Evolutionary conservation across 2,888 invertebrate genomes (phyloP).

Genomic region (Lasioglossum marginatum): DNA sequence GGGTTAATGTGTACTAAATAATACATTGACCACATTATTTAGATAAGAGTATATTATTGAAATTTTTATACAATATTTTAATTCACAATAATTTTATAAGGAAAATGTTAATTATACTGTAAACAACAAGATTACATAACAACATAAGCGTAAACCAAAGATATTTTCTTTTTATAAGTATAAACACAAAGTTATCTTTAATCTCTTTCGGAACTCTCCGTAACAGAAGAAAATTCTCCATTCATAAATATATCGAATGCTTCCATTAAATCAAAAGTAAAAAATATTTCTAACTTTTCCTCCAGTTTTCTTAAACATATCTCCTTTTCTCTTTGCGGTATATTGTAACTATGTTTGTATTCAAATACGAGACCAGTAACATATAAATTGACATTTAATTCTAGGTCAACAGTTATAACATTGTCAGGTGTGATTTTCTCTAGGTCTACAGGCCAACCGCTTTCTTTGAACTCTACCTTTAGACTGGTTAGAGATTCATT

Average conservation of each 20-base stretch:
- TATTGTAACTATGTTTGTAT: background rate
- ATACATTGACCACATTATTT: background rate
- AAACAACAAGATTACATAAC: background rate
- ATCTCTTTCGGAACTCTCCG: background rate
- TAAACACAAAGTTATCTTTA: background rate
- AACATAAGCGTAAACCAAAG: background rate
- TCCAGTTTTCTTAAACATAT: constrained; percentile 17
- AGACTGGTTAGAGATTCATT: constrained; percentile 18
- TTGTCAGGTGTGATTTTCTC: constrained; percentile 30
- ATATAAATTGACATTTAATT: constrained; percentile 41
- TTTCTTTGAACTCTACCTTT: constrained; percentile 37
- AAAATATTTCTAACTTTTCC: constrained; percentile 36
- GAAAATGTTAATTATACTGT: background rate
- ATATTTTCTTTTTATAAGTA: background rate
- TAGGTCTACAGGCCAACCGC: constrained; percentile 53
- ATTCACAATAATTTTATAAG: background rate
- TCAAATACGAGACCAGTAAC: constrained; percentile 29
- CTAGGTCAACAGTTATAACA: constrained; percentile 36
- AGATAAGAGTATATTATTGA: background rate
- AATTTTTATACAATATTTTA: background rate
- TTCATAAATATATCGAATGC: constrained; percentile 57
- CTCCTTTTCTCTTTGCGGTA: background rate
- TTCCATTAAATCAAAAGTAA: background rate
- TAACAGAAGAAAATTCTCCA: background rate
- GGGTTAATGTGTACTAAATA: background rate